Evolutionary conservation across 2,888 invertebrate species (phyloP), one percentile per base, ranked within the genome.

Genomic region (Xestia sexstrigata): DNA sequence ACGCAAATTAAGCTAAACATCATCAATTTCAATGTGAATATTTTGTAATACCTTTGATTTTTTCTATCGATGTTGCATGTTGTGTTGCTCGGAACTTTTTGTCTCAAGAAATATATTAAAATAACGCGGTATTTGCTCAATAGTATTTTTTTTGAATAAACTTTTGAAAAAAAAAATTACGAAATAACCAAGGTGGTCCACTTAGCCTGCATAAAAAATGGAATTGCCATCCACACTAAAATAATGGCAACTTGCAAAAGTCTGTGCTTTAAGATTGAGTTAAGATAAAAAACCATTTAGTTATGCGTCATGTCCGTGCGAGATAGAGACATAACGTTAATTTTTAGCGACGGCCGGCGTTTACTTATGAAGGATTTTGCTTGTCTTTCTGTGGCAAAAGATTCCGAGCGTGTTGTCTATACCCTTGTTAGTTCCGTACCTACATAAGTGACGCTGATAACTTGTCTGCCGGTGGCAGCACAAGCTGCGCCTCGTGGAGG

Each of bases 401-500:
- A 72, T 86, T 84, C 58, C 80, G 70, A 77, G 47, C 52, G 6
- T 63, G 70, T 85, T 66, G 65, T 85, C 52, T 35, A 35, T 35
- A 20, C 0, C 8, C 15, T 23, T 6, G 17, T 1, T 45, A 30
- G 11, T 35, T n/a, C 20, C 15, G 9, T 17, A n/a, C 20, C 66
- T 39, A 67, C 15, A n/a, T 58, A 55, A 4, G 39, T 67, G 17
- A 49, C 15, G 30, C 49, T 55, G 26, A 55, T 55, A 42, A 55
- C 1, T 67, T 6, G 3, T 30, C 15, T 23, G 13, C 1, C 0
- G 13, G 68, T 39, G 26, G 4, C 90, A 98, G 98, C 95, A 97
- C 76, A 98, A 98, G 94, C 95, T 98, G 91, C 97, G 97, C 90
- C 96, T 98, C 90, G 94, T 98, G 90, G 97, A 97, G 85, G 97